Evolutionary conservation across 2,113 vertebrate species (phyloP), one percentile per base, ranked within the genome.

Genomic region (Corvus cornix): DNA sequence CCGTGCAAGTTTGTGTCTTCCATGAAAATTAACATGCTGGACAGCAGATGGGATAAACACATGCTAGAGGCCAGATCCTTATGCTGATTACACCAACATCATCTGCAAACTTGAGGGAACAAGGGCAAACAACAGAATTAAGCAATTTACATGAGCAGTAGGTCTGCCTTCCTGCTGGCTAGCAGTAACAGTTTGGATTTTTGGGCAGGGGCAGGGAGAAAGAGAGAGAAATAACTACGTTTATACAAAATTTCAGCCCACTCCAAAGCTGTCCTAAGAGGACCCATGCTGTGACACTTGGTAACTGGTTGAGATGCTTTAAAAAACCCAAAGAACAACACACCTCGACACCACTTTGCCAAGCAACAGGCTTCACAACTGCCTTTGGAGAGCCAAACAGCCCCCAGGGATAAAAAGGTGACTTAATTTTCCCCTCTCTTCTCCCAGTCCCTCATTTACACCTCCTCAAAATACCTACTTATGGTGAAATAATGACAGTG

Each of bases 41-140:
- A 96, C 96, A 95, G 90, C 92, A 95, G 95, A 97, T 95, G 95
- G 96, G 90, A 95, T 82, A 95, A 96, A 95, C 94, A 96, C 96
- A 96, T 94, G 95, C 93, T 96, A 96, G 68, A 94, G 95, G 93
- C 95, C 95, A 94, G 93, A 95, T 97, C 92, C 95, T 95, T 95
- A 92, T 79, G 75, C 27, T 84, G 55, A 52, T 81, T 93, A 94
- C 92, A 94, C 49, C 92, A 84, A 59, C 31, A 86, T 94, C 44
- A 19, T 74, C 85, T 86, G 90, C 78, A 97, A 91, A 95, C 72
- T 91, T 88, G 51, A 86, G 39, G 44, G 33, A 93, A 88, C 90
- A 92, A 97, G 95, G 93, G 72, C 84, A 94, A 94, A 88, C 53
- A 80, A 91, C 2, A 13, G 90, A 95, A 91, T 51, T 86, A 51